These are phyloP conservation scores for Calidris pugnax DNA, from an alignment of 2,113 vertebrate genomes.

Conservation along the genomic window DNA sequence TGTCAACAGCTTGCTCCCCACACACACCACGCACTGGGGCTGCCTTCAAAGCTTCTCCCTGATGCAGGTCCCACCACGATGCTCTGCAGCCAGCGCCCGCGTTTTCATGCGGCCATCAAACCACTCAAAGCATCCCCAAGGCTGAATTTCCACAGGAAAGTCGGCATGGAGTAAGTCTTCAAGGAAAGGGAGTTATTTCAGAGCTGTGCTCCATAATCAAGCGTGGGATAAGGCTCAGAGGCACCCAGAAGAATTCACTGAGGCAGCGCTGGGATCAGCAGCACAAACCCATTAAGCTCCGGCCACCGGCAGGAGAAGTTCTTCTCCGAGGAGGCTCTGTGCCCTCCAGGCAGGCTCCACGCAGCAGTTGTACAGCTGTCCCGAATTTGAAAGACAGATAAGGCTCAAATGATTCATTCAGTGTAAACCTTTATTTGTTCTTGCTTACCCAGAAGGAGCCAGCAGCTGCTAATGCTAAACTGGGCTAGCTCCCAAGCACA, in stretches of 20 bases:
- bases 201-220: fast-evolving
- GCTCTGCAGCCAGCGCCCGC: background rate
- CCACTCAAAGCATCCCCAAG: background rate
- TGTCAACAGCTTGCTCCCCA: background rate
- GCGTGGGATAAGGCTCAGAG: background rate
- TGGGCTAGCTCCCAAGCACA: conserved; percentile 31
- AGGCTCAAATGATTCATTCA: conserved; percentile 43
- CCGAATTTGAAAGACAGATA: background rate
- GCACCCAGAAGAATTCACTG: background rate
- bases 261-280: background rate
- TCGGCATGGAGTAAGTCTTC: fast-evolving
- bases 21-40: fast-evolving
- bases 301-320: background rate
- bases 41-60: background rate
- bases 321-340: background rate
- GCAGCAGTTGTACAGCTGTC: conserved; percentile 41
- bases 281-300: background rate
- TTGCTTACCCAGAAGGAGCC: conserved; percentile 28
- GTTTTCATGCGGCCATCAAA: fast-evolving
- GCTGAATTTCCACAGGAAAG: background rate
- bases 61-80: fast-evolving
- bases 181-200: background rate
- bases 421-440: conserved; percentile 27
- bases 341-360: background rate
- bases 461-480: conserved; percentile 10